Conservation (phyloP, 2,888 invertebrate genomes). For the Melieria picta region DNA sequence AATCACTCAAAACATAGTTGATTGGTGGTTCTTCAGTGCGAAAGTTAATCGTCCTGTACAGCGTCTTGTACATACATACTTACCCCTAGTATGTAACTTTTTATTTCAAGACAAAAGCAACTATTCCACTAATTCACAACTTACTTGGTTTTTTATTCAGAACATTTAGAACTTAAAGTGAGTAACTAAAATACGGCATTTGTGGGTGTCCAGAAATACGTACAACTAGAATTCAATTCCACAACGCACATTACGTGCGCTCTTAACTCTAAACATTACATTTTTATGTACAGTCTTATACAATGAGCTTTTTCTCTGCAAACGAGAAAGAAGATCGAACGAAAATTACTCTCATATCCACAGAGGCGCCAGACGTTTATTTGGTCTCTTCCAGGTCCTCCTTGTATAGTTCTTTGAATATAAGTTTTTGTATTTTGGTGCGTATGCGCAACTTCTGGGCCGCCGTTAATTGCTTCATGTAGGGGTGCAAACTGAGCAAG, state of each 20-base stretch:
- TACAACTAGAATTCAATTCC: no score
- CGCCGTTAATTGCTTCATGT: constrained; percentile 63
- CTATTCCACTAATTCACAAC: no score
- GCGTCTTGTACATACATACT: no score
- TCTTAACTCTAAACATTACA: constrained; percentile 28
- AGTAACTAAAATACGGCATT: no score
- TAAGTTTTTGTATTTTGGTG: constrained; percentile 66
- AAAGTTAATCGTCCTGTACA: no score
- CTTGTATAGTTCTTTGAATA: constrained; percentile 66
- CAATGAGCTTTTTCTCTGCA: constrained; percentile 23
- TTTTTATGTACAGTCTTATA: constrained; percentile 31
- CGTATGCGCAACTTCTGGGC: constrained; percentile 65
- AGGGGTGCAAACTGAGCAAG: constrained; percentile 64
- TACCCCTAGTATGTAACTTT: no score
- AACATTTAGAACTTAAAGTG: no score
- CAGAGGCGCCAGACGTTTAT: constrained; percentile 41
- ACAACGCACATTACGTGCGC: neutral
- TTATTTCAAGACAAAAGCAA: no score
- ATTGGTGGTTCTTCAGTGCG: no score
- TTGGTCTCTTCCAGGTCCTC: constrained; percentile 65
- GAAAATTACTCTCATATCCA: neutral
- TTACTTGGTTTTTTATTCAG: no score
- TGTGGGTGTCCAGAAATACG: no score
- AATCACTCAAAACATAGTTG: no score
- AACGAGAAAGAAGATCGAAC: constrained; percentile 9